These are phyloP conservation scores for Euphydryas editha DNA, from an alignment of 2,888 invertebrate species.

Conservation along the genomic window DNA sequence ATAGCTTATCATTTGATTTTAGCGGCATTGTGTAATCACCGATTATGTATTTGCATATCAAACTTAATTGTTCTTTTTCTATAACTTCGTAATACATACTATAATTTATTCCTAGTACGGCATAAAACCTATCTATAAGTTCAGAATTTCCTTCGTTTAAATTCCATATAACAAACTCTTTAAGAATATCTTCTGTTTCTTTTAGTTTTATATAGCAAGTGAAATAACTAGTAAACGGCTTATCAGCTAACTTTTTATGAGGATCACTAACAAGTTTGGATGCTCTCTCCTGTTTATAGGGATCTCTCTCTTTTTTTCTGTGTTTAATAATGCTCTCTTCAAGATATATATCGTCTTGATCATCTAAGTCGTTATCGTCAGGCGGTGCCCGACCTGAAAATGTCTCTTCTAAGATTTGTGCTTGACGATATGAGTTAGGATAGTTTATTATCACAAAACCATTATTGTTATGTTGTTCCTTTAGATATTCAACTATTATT, in stretches of 20 bases:
- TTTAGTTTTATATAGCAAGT: constrained; percentile 82
- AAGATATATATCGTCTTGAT: constrained; percentile 70
- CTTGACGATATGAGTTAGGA: constrained; percentile 83
- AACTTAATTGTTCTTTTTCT: constrained; percentile 80
- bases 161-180: constrained; percentile 72
- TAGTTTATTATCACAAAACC: constrained; percentile 87
- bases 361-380: constrained; percentile 59
- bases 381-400: constrained; percentile 81
- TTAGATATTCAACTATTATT: constrained; percentile 85
- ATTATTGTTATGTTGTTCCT: constrained; percentile 69
- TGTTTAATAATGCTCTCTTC: constrained; percentile 70
- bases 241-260: constrained; percentile 59
- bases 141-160: constrained; percentile 72
- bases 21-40: constrained; percentile 66
- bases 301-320: constrained; percentile 65
- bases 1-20: constrained; percentile 65
- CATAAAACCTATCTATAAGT: constrained; percentile 84
- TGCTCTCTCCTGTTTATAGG: constrained; percentile 60
- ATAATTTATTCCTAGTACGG: constrained; percentile 82
- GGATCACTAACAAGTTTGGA: constrained; percentile 83
- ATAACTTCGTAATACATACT: constrained; percentile 83
- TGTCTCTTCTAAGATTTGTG: constrained; percentile 83
- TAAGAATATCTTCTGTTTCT: constrained; percentile 69
- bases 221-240: constrained; percentile 80
- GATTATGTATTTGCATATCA: constrained; percentile 75